Evolutionary conservation across 1,140 invertebrate species (phyloP).

Genomic region (Coenobita brevimanus): DNA sequence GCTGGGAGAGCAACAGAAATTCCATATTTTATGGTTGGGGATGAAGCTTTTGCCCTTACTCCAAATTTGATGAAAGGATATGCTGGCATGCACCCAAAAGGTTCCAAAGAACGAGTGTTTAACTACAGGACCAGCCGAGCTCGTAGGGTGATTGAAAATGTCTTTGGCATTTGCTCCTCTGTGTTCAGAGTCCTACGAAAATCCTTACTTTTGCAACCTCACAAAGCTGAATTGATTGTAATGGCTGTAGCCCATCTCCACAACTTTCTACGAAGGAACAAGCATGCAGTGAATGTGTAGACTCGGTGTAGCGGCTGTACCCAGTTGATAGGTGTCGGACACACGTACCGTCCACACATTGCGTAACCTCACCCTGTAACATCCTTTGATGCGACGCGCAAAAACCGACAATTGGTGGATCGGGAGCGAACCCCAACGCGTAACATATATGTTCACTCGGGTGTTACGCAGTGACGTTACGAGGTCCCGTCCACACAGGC

Average conservation of each 20-base stretch:
- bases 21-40: constrained; percentile 29
- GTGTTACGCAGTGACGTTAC: too few species aligned
- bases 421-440: too few species aligned
- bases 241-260: constrained; percentile 28
- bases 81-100: constrained; percentile 21
- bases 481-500: too few species aligned
- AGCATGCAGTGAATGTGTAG: too few species aligned
- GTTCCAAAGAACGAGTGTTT: constrained; percentile 26
- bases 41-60: constrained; percentile 35
- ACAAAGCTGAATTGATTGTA: constrained; percentile 28
- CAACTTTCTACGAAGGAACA: constrained; percentile 31
- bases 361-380: too few species aligned
- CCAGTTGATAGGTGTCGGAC: too few species aligned
- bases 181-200: constrained; percentile 42
- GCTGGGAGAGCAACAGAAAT: constrained; percentile 28
- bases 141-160: constrained; percentile 33
- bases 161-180: constrained; percentile 32
- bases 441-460: too few species aligned
- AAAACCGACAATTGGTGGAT: too few species aligned
- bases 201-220: constrained; percentile 2
- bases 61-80: constrained; percentile 32
- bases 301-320: too few species aligned
- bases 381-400: too few species aligned
- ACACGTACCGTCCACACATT: too few species aligned
- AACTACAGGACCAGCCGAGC: constrained; percentile 39